Base-by-base conservation (phyloP, 2,888 invertebrate species). In the Xestia xanthographa region DNA sequence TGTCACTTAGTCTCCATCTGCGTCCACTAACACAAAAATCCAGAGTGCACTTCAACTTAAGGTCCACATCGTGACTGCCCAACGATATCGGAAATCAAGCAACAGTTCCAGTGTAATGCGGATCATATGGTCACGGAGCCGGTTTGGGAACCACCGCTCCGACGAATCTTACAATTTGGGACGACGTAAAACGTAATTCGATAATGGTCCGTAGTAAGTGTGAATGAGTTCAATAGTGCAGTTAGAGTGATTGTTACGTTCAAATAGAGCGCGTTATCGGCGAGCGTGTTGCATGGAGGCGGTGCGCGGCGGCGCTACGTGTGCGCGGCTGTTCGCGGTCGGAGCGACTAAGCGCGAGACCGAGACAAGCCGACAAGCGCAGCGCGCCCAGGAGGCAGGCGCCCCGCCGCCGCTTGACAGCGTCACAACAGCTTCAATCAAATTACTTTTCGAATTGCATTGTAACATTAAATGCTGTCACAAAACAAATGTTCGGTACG, bases 241-340 rank as follows among this genome's bases (percentile, higher is more conserved):
- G 90, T 90, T 92, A 90, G 89, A 90, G 90, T 90, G 92, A 91
- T 91, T 90, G 92, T 92, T 91, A 89, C 79, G 91, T 93, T 94
- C 92, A 94, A 95, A 93, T 93, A 90, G 94, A 93, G 92, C 95
- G 93, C 93, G 95, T 94, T 95, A 95, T 95, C 94, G 91, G 88
- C 83, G 81, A 87, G 87, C 86, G 89, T 89, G 88, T 76, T 87
- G 87, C 86, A 84, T 84, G 86, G 87, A 86, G 88, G 67, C 79
- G 66, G 78, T 77, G 85, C 82, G 85, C 85, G 71, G 83, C 76
- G 85, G 79, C 90, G 90, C 92, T 91, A 95, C 96, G 95, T 95
- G 94, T 92, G 90, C 92, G 88, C 95, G 90, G 88, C 71, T 80
- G 92, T 91, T 94, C 95, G 95, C 95, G 93, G 88, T 90, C 90